phyloP scores from a whole-genome alignment of 2,113 vertebrate species.

The Oncorhynchus keta region DNA sequence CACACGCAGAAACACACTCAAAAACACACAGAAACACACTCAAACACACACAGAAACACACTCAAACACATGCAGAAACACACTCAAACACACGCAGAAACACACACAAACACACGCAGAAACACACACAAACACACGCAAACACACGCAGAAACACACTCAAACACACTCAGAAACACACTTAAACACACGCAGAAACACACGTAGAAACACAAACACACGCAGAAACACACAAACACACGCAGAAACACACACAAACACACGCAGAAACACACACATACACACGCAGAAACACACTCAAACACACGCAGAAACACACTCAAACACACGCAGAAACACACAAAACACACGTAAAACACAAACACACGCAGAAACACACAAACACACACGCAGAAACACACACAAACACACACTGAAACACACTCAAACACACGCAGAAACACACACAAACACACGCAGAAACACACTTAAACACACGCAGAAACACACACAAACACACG shows the following conservation, averaged over 20 bases:
- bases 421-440: no score
- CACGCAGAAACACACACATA: background rate
- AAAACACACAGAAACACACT: background rate
- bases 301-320: no score
- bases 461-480: no score
- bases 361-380: no score
- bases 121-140: background rate
- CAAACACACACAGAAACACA: background rate
- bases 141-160: background rate
- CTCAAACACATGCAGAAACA: background rate
- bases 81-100: background rate
- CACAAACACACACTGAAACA: no score
- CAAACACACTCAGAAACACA: background rate
- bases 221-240: background rate
- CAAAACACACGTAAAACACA: no score
- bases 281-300: no score
- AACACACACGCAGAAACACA: no score
- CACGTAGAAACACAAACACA: no score
- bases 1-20: background rate
- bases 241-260: background rate
- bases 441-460: no score
- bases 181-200: background rate
- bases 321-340: no score
- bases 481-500: no score
- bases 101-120: background rate